phyloP scores from a whole-genome alignment of 2,113 vertebrate species.

The Etheostoma cragini region DNA sequence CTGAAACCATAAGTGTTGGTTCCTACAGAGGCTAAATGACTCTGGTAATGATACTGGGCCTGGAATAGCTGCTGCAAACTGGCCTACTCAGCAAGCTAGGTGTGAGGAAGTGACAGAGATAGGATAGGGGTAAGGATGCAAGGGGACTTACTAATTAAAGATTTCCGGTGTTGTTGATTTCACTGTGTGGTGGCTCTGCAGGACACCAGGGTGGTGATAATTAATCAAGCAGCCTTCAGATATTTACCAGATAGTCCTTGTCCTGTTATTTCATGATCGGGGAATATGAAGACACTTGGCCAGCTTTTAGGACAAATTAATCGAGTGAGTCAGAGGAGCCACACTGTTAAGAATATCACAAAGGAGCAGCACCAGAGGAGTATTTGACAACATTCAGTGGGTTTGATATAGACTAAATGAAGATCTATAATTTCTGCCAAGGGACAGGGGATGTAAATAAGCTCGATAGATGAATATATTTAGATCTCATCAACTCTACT shows the following conservation, averaged over 20 bases:
- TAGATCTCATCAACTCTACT: constrained; percentile 25
- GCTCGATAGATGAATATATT: constrained; percentile 35
- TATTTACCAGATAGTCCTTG: constrained; percentile 57
- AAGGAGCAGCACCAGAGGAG: constrained; percentile 22
- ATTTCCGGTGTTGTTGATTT: constrained; percentile 70
- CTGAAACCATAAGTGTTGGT: constrained; percentile 44
- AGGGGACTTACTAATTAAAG: constrained; percentile 69
- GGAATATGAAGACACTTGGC: constrained; percentile 56
- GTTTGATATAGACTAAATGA: constrained; percentile 34
- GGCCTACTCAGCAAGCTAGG: constrained; percentile 62
- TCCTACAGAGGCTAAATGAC: constrained; percentile 47
- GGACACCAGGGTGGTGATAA: constrained; percentile 65
- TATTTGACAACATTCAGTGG: constrained; percentile 51
- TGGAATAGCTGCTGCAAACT: constrained; percentile 49
- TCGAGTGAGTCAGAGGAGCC: constrained; percentile 48
- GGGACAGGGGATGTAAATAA: constrained; percentile 28
- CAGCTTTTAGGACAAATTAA: constrained; percentile 33
- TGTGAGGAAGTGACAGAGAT: constrained; percentile 66
- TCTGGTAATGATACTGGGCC: constrained; percentile 40
- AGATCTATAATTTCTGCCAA: constrained; percentile 32
- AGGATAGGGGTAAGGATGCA: constrained; percentile 44
- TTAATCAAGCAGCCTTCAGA: constrained; percentile 70
- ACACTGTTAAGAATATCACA: constrained; percentile 34
- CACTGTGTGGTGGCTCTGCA: constrained; percentile 57
- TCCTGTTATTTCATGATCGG: constrained; percentile 39